Conservation (phyloP, 1,140 invertebrate genomes). For the Temnothorax curvispinosus region DNA sequence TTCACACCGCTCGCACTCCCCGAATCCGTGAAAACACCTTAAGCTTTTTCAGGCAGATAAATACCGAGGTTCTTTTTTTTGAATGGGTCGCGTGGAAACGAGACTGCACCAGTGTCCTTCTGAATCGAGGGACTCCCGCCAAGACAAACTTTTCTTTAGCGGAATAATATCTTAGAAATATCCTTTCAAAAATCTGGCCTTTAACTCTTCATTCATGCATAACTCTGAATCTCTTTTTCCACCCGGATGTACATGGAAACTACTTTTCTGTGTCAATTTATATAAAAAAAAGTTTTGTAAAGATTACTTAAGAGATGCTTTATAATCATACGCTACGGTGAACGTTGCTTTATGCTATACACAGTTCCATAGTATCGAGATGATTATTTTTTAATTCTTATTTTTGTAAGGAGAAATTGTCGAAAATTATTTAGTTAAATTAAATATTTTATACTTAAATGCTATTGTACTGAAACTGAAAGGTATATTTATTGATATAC, state of each 20-base stretch:
- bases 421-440: not conserved
- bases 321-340: not conserved
- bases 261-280: not conserved
- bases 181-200: constrained; percentile 3
- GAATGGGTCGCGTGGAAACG: constrained; percentile 28
- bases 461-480: constrained; percentile 18
- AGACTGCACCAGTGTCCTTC: constrained; percentile 8
- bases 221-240: not conserved
- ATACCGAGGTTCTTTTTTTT: constrained; percentile 23
- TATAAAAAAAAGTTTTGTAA: not conserved
- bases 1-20: constrained; percentile 10
- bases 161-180: constrained; percentile 15
- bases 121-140: constrained; percentile 36
- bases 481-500: not conserved
- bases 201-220: constrained; percentile 40
- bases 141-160: constrained; percentile 50
- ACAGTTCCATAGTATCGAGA: too few species aligned
- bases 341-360: not conserved
- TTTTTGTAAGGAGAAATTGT: not conserved
- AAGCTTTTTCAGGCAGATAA: constrained; percentile 36
- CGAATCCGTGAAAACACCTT: constrained; percentile 45
- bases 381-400: not conserved
- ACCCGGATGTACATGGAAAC: not conserved
- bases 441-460: not conserved
- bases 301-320: not conserved